A percentile compares a stretch with the other conserved stretches of the same genome.
Evolutionary conservation across 2,113 vertebrate genomes (phyloP).

Genomic region (Lagenorhynchus albirostris): DNA sequence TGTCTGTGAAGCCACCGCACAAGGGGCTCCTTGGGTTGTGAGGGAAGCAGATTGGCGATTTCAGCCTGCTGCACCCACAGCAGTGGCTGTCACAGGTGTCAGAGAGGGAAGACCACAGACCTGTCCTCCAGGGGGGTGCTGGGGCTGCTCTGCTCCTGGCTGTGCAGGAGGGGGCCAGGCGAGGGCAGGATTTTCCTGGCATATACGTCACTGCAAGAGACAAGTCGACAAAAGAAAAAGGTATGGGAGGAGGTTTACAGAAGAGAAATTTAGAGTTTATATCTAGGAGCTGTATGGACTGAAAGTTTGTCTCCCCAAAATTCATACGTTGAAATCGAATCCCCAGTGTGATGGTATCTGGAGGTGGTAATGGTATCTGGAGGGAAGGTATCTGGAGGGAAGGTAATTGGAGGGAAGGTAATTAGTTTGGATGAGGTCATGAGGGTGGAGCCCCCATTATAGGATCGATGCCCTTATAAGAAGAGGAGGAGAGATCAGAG

Average conservation of each 20-base stretch:
- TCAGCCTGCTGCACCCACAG: accelerated
- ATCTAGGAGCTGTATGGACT: not conserved
- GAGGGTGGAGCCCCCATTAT: not conserved
- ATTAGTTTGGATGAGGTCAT: not conserved
- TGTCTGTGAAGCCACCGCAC: not conserved
- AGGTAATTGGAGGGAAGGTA: not conserved
- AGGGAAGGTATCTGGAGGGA: too few species aligned
- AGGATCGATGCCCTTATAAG: not conserved
- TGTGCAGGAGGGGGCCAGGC: not conserved
- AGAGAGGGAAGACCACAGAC: not conserved
- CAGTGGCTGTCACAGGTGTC: accelerated
- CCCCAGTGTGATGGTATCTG: not conserved
- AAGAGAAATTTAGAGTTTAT: not conserved
- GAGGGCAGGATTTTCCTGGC: not conserved
- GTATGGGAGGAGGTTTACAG: not conserved
- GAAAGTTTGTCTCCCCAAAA: not conserved
- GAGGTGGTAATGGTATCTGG: not conserved
- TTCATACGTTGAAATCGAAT: not conserved
- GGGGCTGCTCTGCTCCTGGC: not conserved
- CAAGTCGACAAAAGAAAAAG: not conserved
- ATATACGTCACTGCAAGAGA: not conserved
- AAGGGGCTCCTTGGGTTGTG: not conserved
- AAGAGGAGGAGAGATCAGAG: not conserved
- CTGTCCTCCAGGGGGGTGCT: not conserved
- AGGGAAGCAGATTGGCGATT: not conserved